Percentiles rank a stretch among this genome's conserved stretches.
These are phyloP conservation scores for Urocolius indicus DNA, from an alignment of 2,113 vertebrate species.

Conservation along the genomic window DNA sequence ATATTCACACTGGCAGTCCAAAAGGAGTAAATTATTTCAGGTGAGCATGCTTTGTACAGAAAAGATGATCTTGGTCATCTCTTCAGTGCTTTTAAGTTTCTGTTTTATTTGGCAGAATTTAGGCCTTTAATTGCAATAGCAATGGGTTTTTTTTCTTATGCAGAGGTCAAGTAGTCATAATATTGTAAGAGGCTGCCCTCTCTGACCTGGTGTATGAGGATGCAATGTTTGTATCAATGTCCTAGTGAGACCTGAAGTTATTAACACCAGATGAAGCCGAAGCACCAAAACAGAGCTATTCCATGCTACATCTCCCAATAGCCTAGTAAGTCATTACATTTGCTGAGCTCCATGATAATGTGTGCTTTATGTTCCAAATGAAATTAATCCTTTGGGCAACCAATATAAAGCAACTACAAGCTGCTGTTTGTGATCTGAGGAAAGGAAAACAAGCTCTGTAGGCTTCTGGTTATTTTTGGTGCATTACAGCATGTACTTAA, in stretches of 20 bases:
- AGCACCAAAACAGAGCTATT: neutral
- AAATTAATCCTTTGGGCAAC: conserved; percentile 22
- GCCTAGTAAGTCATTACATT: neutral
- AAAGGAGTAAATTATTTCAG: neutral
- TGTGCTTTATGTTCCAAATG: neutral
- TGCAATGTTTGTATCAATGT: neutral
- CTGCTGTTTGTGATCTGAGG: neutral
- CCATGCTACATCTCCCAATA: neutral
- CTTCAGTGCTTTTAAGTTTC: neutral
- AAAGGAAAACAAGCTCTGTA: neutral
- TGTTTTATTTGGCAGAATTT: neutral
- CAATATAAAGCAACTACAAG: neutral
- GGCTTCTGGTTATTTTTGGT: neutral
- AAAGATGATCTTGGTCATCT: neutral
- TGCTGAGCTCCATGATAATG: neutral
- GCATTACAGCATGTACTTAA: neutral
- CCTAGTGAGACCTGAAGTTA: neutral
- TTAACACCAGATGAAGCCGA: neutral
- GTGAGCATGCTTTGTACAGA: neutral
- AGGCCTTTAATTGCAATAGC: neutral
- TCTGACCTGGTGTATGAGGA: neutral
- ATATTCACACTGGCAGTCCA: neutral
- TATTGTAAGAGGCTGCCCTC: neutral
- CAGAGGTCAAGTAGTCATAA: neutral
- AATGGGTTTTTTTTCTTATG: neutral